Evolutionary conservation across 1,140 invertebrate genomes (phyloP).

Genomic region (Branchinecta lynchi): DNA sequence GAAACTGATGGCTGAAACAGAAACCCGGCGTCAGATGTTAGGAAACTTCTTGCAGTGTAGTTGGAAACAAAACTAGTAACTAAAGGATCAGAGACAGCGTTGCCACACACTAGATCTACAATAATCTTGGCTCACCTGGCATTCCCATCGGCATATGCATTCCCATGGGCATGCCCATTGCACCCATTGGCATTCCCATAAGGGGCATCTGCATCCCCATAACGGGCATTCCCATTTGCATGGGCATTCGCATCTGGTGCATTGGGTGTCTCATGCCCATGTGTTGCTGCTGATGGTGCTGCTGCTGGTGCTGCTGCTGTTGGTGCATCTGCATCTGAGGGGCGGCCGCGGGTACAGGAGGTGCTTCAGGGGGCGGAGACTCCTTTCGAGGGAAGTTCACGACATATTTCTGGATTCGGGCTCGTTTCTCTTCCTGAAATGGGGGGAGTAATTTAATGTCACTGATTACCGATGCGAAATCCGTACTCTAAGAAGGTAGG

Average conservation of each 20-base stretch:
- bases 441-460: too few relatives aligned
- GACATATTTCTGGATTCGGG: not conserved
- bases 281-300: not conserved
- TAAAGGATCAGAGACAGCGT: too few relatives aligned
- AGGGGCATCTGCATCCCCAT: not conserved
- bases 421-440: slow-evolving; percentile 7
- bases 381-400: not conserved
- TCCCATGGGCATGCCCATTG: not conserved
- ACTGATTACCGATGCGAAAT: too few relatives aligned
- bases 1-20: too few relatives aligned
- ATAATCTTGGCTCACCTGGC: not conserved
- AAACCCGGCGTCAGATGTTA: too few relatives aligned
- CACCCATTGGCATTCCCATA: not conserved
- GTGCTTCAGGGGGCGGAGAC: not conserved
- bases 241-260: not conserved
- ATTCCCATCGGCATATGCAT: slow-evolving; percentile 6
- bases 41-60: too few relatives aligned
- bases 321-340: not conserved
- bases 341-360: not conserved
- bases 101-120: too few relatives aligned
- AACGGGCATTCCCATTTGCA: not conserved
- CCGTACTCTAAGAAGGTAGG: too few relatives aligned
- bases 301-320: not conserved
- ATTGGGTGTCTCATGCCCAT: not conserved
- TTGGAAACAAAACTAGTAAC: too few relatives aligned